phyloP scores from a whole-genome alignment of 2,797 vertebrate species.

The Coreius guichenoti region DNA sequence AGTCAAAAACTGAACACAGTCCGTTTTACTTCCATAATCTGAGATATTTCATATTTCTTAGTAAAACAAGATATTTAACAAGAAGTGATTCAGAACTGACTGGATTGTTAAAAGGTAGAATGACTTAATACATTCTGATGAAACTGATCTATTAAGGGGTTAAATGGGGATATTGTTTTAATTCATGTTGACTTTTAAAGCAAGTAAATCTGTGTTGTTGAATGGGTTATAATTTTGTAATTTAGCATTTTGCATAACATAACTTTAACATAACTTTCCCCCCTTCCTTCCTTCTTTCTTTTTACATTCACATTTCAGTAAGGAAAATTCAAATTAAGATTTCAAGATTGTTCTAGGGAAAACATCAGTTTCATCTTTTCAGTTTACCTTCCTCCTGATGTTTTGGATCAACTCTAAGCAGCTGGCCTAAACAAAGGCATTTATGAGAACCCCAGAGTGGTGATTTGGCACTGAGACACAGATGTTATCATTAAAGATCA shows the following conservation, averaged over 20 bases:
- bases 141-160: too few relatives aligned
- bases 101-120: background rate
- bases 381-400: background rate
- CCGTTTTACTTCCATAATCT: too few relatives aligned
- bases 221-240: background rate
- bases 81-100: background rate
- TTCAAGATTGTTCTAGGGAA: background rate
- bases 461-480: constrained; percentile 25
- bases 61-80: too few relatives aligned
- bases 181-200: background rate
- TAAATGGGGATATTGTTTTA: background rate
- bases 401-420: constrained; percentile 3
- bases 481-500: constrained; percentile 51
- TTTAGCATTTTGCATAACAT: too few relatives aligned
- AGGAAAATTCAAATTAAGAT: background rate
- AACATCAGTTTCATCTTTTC: background rate
- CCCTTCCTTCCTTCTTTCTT: too few relatives aligned
- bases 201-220: background rate
- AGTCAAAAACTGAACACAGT: too few relatives aligned
- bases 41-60: too few relatives aligned
- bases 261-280: too few relatives aligned
- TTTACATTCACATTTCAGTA: background rate
- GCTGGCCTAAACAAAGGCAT: background rate
- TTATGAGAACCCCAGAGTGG: constrained; percentile 14
- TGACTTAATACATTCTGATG: background rate